A percentile compares a stretch with the other conserved stretches of the same genome.
Evolutionary conservation across 2,797 vertebrate genomes (phyloP).

Genomic region (Streptopelia turtur): DNA sequence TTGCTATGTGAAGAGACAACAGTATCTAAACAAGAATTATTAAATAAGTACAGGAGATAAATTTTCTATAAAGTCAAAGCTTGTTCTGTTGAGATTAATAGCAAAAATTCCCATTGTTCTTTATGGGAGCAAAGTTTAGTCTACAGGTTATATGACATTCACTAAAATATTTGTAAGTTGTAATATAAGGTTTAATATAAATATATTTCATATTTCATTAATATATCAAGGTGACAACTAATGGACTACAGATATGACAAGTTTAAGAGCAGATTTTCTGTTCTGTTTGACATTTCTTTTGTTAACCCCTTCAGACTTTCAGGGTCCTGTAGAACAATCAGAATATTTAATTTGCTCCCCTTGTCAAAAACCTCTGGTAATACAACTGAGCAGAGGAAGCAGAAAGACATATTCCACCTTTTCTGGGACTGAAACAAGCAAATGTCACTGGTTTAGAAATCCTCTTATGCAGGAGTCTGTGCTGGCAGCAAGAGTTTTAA

Average conservation of each 20-base stretch:
- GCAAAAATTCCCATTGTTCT: background rate
- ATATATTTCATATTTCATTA: background rate
- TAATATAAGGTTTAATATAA: background rate
- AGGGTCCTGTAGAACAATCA: conserved; percentile 18
- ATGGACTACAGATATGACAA: background rate
- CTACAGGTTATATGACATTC: background rate
- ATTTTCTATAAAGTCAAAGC: background rate
- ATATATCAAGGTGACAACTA: conserved; percentile 14
- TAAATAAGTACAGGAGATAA: background rate
- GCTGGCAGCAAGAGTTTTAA: conserved; percentile 75
- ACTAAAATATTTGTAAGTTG: background rate
- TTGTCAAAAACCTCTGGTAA: conserved; percentile 14
- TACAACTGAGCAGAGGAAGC: background rate
- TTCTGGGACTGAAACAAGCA: conserved; percentile 77
- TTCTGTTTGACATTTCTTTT: conserved; percentile 24
- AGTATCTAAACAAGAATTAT: background rate
- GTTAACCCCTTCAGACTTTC: background rate
- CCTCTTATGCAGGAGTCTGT: conserved; percentile 78
- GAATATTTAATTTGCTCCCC: conserved; percentile 18
- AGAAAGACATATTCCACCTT: conserved; percentile 68
- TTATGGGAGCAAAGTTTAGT: background rate
- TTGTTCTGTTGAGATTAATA: background rate
- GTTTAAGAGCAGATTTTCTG: background rate
- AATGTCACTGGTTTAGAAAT: conserved; percentile 82
- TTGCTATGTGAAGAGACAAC: background rate